Conservation (phyloP, 2,797 vertebrate genomes). For the Ibycter americanus region DNA sequence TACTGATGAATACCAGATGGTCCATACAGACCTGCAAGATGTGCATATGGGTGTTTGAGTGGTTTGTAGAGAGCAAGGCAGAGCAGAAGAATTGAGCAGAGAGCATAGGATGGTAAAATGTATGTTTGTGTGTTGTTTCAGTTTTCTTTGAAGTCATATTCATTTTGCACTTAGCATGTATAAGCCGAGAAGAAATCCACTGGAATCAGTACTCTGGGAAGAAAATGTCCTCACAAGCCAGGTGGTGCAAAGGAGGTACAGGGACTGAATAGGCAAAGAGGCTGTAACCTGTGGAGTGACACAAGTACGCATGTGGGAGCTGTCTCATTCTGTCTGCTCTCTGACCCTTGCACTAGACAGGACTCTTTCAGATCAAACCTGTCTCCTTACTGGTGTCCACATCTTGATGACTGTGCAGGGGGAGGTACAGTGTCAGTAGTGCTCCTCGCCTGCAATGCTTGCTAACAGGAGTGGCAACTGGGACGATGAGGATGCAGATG, state of each 20-base stretch:
- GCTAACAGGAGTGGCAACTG: background rate
- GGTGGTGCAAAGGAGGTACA: background rate
- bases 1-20: background rate
- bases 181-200: background rate
- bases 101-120: background rate
- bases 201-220: background rate
- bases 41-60: rapidly evolving
- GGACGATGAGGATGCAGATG: background rate
- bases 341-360: background rate
- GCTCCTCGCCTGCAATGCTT: background rate
- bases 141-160: background rate
- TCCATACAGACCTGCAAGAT: background rate
- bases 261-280: background rate
- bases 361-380: background rate
- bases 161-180: background rate
- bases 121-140: background rate
- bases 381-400: background rate
- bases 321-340: rapidly evolving
- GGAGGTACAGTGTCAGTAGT: background rate
- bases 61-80: background rate
- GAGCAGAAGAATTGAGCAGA: background rate
- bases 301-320: background rate
- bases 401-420: background rate
- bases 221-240: background rate
- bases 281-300: background rate